phyloP scores from a whole-genome alignment of 2,113 vertebrate genomes.

The Lamprologus speciosus region DNA sequence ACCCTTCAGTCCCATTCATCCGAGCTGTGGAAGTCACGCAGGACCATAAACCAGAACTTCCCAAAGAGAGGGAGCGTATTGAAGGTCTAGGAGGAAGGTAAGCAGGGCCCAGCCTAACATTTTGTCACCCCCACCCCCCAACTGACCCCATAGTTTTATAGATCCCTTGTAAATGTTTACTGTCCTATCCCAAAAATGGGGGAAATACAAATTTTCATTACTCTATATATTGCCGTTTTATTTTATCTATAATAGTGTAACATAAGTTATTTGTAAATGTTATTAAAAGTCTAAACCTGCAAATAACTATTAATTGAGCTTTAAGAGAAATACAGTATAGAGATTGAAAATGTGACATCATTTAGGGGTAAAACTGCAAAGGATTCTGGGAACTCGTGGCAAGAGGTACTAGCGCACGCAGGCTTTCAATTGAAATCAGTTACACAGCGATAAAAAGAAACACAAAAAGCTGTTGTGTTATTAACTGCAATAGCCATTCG shows the following conservation, averaged over 20 bases:
- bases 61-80: conserved; percentile 88
- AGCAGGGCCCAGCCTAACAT: neutral
- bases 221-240: neutral
- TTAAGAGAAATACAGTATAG: neutral
- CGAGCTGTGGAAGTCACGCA: conserved; percentile 92
- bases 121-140: neutral
- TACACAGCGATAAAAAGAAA: too few relatives aligned
- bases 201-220: neutral
- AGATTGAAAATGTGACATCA: too few relatives aligned
- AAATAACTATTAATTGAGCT: neutral
- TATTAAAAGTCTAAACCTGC: neutral
- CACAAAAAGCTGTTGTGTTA: too few relatives aligned
- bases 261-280: neutral
- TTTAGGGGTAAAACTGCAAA: too few relatives aligned
- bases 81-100: conserved; percentile 96
- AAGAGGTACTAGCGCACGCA: too few relatives aligned
- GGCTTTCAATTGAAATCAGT: too few relatives aligned
- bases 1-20: conserved; percentile 79
- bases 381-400: too few relatives aligned
- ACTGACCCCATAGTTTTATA: neutral
- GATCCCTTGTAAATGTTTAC: neutral
- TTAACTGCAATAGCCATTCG: too few relatives aligned
- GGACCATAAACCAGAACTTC: conserved; percentile 95
- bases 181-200: neutral
- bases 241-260: neutral